A percentile compares a stretch with the other conserved stretches of the same genome.
Evolutionary conservation across 1,140 invertebrate species (phyloP).

Genomic region (Eumeta japonica): DNA sequence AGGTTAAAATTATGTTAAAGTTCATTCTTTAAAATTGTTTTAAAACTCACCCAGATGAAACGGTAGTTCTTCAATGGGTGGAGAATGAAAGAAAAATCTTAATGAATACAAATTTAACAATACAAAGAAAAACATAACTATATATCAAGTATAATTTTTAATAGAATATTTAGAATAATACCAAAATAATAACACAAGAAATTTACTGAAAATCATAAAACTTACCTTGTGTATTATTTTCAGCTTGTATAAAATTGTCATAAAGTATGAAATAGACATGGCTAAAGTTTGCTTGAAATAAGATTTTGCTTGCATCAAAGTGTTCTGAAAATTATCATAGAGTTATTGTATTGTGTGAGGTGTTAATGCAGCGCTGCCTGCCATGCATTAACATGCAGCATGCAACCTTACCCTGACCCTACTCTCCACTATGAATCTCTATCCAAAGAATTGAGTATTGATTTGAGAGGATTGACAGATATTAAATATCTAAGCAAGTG

Average conservation of each 20-base stretch:
- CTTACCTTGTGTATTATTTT: slow-evolving; percentile 72
- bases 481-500: no score
- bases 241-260: slow-evolving; percentile 89
- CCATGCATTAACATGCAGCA: no score
- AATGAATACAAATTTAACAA: slow-evolving; percentile 18
- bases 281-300: slow-evolving; percentile 94
- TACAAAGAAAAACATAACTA: slow-evolving; percentile 13
- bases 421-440: no score
- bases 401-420: no score
- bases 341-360: neutral
- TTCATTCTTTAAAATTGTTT: no score
- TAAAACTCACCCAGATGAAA: slow-evolving; percentile 66
- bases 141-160: slow-evolving; percentile 4
- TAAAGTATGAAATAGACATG: slow-evolving; percentile 94
- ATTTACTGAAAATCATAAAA: no score
- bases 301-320: slow-evolving; percentile 85
- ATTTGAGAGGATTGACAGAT: no score
- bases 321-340: slow-evolving; percentile 73
- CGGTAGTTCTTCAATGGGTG: slow-evolving; percentile 64
- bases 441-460: no score
- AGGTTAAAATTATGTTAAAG: no score
- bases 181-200: slow-evolving; percentile 4
- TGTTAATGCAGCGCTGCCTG: neutral
- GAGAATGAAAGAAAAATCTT: slow-evolving; percentile 49
- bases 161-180: slow-evolving; percentile 6